phyloP scores from a whole-genome alignment of 1,140 invertebrate species.

The Dendrolimus kikuchii region DNA sequence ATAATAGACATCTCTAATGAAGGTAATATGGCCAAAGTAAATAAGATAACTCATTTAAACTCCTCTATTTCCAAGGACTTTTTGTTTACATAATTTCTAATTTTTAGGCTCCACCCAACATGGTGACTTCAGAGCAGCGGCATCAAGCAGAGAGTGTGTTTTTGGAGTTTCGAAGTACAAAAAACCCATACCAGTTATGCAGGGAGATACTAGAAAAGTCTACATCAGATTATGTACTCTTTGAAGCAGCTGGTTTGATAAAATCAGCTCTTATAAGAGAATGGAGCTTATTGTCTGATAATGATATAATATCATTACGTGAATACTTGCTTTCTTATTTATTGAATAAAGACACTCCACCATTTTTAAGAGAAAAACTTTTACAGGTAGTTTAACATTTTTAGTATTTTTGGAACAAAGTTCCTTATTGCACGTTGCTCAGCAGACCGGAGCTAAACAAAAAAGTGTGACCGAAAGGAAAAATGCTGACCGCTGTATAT shows the following conservation, averaged over 20 bases:
- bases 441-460: too few relatives aligned
- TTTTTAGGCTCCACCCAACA: slow-evolving; percentile 84
- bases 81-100: slow-evolving; percentile 3
- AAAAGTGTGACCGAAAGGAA: too few relatives aligned
- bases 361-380: slow-evolving; percentile 78
- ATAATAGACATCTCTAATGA: too few relatives aligned
- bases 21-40: too few relatives aligned
- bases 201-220: slow-evolving; percentile 86
- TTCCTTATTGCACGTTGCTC: too few relatives aligned
- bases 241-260: slow-evolving; percentile 89
- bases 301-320: slow-evolving; percentile 80
- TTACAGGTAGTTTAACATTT: slow-evolving; percentile 73
- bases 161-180: slow-evolving; percentile 85
- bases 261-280: slow-evolving; percentile 88
- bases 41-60: too few relatives aligned
- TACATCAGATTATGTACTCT: slow-evolving; percentile 86
- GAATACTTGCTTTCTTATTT: slow-evolving; percentile 87
- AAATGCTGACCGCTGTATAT: too few relatives aligned
- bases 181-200: slow-evolving; percentile 87
- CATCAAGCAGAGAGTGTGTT: slow-evolving; percentile 86
- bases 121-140: slow-evolving; percentile 84
- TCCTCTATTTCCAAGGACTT: too few relatives aligned
- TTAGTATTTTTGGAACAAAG: slow-evolving; percentile 1
- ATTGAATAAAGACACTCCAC: slow-evolving; percentile 75
- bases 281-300: slow-evolving; percentile 80